Base-by-base conservation (phyloP, 2,888 invertebrate genomes). In the Hyposoter dolosus region DNA sequence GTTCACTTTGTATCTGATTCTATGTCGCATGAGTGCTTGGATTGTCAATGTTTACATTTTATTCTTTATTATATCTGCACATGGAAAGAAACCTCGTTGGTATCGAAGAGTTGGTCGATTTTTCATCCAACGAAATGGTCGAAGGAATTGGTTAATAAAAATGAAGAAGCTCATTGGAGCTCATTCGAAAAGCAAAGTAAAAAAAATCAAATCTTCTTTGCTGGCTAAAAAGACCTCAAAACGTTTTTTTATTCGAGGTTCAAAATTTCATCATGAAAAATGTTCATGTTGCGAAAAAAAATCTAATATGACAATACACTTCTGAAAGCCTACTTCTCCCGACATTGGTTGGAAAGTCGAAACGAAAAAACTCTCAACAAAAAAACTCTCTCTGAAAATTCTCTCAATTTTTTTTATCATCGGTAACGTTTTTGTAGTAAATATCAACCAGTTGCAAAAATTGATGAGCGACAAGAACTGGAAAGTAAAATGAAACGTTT, bases 1-100 rank as follows among this genome's bases (percentile, higher is more conserved):
- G 90, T 91, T 90, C 89, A 89, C 88, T 90, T 90, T 90, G 28
- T 60, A 90, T 92, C 90, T 88, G 89, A 90, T 92, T 91, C 91
- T 88, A 89, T 93, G 92, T 93, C 90, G 93, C 93, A 93, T 93
- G 93, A 90, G 89, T 92, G 93, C 91, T 92, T 92, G 92, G 89
- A 66, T 60, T 68, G 40, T 78, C 50, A 75, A 66, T 77, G 60
- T 77, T 65, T 81, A 77, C 74, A 40, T 28, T 3, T 50, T 23
- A 23, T 28, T 88, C 88, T 90, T 75, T 86, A 88, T 87, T 88
- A 71, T 88, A 88, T 88, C 78, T 89, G 91, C 91, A 92, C 91
- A 89, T 85, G 75, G 88, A 88, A 88, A 40, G 9, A 87, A 89
- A 85, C 88, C 89, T 89, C 91, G 92, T 89, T 35, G 35, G 50